phyloP scores from a whole-genome alignment of 2,888 invertebrate genomes.

The Synergus gifuensis region DNA sequence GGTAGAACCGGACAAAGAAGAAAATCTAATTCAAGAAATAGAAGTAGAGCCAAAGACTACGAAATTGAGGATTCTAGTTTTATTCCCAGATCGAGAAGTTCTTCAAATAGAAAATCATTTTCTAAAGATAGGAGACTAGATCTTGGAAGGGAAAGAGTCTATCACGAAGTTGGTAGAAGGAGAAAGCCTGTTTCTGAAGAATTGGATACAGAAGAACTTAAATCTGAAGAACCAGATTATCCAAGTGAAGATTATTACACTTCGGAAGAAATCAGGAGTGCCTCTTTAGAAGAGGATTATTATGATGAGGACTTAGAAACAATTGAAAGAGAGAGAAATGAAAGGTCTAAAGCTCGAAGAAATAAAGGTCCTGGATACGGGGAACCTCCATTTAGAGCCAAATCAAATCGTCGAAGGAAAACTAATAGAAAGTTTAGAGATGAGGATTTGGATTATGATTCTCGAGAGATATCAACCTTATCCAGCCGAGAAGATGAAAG shows the following conservation, averaged over 20 bases:
- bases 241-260: conserved; percentile 35
- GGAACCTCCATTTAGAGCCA: conserved; percentile 4
- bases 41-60: neutral
- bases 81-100: conserved; percentile 19
- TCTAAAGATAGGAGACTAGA: conserved; percentile 27
- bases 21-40: conserved; percentile 36
- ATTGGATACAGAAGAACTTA: neutral
- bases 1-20: conserved; percentile 37
- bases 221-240: conserved; percentile 31
- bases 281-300: conserved; percentile 14
- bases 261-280: neutral
- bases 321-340: conserved; percentile 6
- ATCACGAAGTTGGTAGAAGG: conserved; percentile 12
- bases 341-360: conserved; percentile 24
- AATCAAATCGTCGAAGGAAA: neutral
- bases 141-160: conserved; percentile 2
- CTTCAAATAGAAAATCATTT: neutral
- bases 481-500: conserved; percentile 17
- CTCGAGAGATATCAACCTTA: conserved; percentile 12
- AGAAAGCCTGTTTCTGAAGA: conserved; percentile 16
- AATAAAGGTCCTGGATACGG: conserved; percentile 11
- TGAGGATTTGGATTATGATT: conserved; percentile 17
- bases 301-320: conserved; percentile 17
- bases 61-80: conserved; percentile 41
- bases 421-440: conserved; percentile 13